Conservation (phyloP, 1,140 invertebrate genomes). For the Drosophila repleta region DNA sequence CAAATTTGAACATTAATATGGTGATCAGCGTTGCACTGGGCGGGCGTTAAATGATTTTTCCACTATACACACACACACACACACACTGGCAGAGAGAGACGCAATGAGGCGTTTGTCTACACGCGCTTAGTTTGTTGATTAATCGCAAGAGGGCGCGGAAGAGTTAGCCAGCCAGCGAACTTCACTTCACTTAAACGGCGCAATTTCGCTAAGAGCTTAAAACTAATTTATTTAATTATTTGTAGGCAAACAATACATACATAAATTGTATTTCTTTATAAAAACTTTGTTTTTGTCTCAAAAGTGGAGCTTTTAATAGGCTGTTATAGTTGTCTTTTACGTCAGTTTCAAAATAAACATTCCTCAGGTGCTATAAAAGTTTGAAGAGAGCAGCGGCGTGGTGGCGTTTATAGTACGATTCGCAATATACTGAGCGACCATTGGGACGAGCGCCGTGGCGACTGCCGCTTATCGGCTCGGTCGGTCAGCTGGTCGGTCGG, state of each 20-base stretch:
- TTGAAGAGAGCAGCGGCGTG: constrained; percentile 36
- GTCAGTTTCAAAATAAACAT: constrained; percentile 48
- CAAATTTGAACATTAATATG: constrained; percentile 2
- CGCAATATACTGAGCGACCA: constrained; percentile 62
- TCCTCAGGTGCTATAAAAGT: constrained; percentile 46
- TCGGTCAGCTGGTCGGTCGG: constrained; percentile 40
- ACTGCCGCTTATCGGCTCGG: constrained; percentile 33
- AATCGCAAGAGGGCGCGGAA: constrained; percentile 34
- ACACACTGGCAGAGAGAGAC: constrained; percentile 9
- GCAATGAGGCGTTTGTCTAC: constrained; percentile 11
- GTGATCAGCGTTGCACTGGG: constrained; percentile 30
- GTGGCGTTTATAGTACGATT: constrained; percentile 57
- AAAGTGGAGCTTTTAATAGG: constrained; percentile 21
- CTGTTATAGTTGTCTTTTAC: constrained; percentile 28
- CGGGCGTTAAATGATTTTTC: constrained; percentile 12
- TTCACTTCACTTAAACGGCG: constrained; percentile 53
- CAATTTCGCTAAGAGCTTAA: constrained; percentile 45
- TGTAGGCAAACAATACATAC: constrained; percentile 9
- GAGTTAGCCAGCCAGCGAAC: constrained; percentile 22
- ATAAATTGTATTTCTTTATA: background rate
- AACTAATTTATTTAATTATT: constrained; percentile 32
- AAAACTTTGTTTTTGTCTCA: background rate
- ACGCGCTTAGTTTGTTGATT: constrained; percentile 42
- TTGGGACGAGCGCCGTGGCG: constrained; percentile 7
- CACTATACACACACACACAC: constrained; percentile 6